A percentile compares a stretch with the other conserved stretches of the same genome.
These are phyloP conservation scores for Clarias gariepinus DNA, from an alignment of 2,113 vertebrate species.

Conservation along the genomic window DNA sequence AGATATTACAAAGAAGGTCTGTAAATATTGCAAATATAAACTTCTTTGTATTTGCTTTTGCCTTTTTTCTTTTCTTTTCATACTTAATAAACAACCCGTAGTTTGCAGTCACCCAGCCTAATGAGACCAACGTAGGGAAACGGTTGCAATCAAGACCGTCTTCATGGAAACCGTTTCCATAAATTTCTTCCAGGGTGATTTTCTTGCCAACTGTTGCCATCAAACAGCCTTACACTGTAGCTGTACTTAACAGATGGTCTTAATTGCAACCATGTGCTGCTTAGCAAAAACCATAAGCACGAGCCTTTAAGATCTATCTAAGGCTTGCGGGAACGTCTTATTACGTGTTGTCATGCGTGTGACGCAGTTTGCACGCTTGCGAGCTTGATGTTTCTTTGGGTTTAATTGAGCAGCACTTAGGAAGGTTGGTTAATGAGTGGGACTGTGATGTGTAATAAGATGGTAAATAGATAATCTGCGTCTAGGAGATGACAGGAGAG, in stretches of 20 bases:
- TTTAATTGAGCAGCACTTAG: constrained; percentile 33
- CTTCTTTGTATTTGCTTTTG: neutral
- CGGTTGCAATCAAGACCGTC: neutral
- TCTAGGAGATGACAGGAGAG: neutral
- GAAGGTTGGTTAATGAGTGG: neutral
- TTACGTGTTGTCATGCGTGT: constrained; percentile 25
- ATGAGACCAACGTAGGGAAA: neutral
- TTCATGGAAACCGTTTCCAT: constrained; percentile 20
- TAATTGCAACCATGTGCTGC: constrained; percentile 13
- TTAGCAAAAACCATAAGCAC: constrained; percentile 32
- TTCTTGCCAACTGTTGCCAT: constrained; percentile 28
- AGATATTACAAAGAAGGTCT: neutral
- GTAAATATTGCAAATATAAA: neutral
- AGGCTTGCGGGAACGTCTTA: neutral
- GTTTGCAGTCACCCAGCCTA: neutral
- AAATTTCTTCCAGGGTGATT: neutral
- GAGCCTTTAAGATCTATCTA: constrained; percentile 20
- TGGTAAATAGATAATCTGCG: constrained; percentile 1
- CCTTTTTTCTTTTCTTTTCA: neutral
- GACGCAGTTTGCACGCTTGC: neutral
- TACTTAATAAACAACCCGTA: neutral
- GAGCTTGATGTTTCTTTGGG: neutral
- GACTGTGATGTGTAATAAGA: constrained; percentile 34
- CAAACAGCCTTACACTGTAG: neutral
- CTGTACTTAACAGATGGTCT: constrained; percentile 46